Evolutionary conservation across 2,797 vertebrate species (phyloP).

Genomic region (Melanotaenia boesemani): DNA sequence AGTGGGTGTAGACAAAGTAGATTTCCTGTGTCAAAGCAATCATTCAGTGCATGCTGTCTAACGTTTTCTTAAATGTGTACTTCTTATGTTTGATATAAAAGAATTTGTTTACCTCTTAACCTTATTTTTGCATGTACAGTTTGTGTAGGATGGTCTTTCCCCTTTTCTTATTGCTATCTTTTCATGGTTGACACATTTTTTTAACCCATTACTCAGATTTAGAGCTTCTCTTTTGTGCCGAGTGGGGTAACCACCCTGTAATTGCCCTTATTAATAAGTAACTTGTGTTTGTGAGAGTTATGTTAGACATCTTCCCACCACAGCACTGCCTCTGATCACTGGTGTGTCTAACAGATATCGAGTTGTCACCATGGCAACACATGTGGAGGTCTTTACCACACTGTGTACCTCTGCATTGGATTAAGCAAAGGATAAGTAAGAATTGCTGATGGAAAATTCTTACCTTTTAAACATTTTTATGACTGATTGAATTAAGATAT

Average conservation of each 20-base stretch:
- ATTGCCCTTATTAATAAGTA: slow-evolving; percentile 87
- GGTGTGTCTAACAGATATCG: slow-evolving; percentile 87
- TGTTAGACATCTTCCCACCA: slow-evolving; percentile 66
- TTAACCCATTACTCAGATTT: slow-evolving; percentile 33
- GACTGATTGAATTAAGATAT: not conserved
- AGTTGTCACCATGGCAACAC: slow-evolving; percentile 87
- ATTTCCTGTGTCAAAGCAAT: slow-evolving; percentile 44
- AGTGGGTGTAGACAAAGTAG: slow-evolving; percentile 38
- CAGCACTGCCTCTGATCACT: slow-evolving; percentile 86
- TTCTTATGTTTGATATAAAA: not conserved
- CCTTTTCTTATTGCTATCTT: not conserved
- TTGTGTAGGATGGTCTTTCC: not conserved
- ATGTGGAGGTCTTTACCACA: slow-evolving; percentile 71
- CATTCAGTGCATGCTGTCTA: slow-evolving; percentile 6
- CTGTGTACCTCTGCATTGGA: slow-evolving; percentile 48
- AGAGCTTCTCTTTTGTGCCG: slow-evolving; percentile 1
- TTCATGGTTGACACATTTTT: slow-evolving; percentile 9
- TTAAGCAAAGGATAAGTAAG: not conserved
- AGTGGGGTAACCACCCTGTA: slow-evolving; percentile 31
- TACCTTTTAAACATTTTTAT: not conserved
- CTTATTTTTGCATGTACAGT: not conserved
- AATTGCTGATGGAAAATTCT: not conserved
- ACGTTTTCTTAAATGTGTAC: slow-evolving; percentile 9
- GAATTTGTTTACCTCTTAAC: not conserved
- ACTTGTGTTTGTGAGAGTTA: slow-evolving; percentile 83